A percentile compares a stretch with the other conserved stretches of the same genome.
phyloP scores from a whole-genome alignment of 2,113 vertebrate genomes.

The Gopherus flavomarginatus region DNA sequence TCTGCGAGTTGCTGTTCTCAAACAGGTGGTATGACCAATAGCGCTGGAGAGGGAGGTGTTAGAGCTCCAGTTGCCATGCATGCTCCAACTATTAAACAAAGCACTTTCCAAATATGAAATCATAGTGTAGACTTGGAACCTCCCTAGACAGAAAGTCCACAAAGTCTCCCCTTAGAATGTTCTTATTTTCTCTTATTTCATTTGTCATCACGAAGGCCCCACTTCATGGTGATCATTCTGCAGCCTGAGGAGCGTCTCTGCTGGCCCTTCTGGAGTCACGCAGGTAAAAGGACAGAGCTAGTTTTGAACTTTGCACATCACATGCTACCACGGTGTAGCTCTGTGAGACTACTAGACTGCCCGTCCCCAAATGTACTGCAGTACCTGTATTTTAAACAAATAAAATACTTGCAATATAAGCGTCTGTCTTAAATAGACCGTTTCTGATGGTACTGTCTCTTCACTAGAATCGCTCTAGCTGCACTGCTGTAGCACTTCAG shows the following conservation, averaged over 20 bases:
- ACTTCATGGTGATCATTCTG: not conserved
- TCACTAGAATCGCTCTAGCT: not conserved
- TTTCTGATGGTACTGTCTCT: accelerated
- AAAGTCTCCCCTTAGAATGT: not conserved
- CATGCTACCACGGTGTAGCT: not conserved
- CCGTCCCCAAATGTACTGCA: not conserved
- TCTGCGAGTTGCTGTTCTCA: not conserved
- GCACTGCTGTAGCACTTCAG: not conserved
- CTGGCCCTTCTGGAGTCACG: not conserved
- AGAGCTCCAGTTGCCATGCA: not conserved
- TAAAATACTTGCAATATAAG: conserved; percentile 31
- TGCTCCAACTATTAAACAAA: not conserved
- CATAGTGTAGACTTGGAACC: not conserved
- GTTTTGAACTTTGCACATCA: not conserved
- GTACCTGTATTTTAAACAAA: not conserved
- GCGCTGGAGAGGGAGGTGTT: not conserved
- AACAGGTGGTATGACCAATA: not conserved
- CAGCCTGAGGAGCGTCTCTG: not conserved
- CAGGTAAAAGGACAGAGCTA: not conserved
- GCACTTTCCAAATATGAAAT: not conserved
- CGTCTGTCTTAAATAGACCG: not conserved
- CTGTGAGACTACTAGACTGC: not conserved
- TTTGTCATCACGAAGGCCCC: not conserved
- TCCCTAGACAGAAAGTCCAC: not conserved
- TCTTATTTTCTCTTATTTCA: accelerated